Conservation (phyloP, 2,797 vertebrate genomes). For the Thaleichthys pacificus region DNA sequence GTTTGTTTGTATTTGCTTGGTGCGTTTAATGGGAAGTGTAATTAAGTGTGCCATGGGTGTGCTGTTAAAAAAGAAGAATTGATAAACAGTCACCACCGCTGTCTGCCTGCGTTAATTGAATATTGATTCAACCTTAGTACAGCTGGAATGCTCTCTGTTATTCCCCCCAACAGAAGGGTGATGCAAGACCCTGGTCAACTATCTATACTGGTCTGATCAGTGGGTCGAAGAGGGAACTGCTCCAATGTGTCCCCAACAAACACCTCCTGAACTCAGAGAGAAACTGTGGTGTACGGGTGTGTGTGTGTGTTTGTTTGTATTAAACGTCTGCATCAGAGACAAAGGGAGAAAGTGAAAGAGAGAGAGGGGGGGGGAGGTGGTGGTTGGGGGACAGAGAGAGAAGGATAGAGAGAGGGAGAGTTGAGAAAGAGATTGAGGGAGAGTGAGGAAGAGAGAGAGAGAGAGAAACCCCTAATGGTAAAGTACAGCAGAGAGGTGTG, state of each 20-base stretch:
- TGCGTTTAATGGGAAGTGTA: slow-evolving; percentile 67
- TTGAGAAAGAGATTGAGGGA: too few relatives aligned
- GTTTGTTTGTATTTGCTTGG: slow-evolving; percentile 56
- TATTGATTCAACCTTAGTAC: slow-evolving; percentile 69
- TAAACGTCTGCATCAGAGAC: slow-evolving; percentile 7
- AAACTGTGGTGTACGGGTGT: background rate
- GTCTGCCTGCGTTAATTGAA: slow-evolving; percentile 73
- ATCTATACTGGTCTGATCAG: slow-evolving; percentile 59
- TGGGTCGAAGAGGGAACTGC: slow-evolving; percentile 11
- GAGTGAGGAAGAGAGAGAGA: slow-evolving; percentile 3
- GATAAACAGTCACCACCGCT: slow-evolving; percentile 68
- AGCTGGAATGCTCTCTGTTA: slow-evolving; percentile 56
- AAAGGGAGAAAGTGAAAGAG: background rate
- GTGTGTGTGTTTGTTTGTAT: slow-evolving; percentile 8
- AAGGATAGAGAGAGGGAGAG: background rate
- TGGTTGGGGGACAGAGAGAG: too few relatives aligned
- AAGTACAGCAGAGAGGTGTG: too few relatives aligned
- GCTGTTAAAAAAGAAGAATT: slow-evolving; percentile 72
- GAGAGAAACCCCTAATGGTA: too few relatives aligned
- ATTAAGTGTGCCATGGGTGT: slow-evolving; percentile 64
- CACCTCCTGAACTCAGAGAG: slow-evolving; percentile 17
- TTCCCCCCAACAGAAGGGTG: slow-evolving; percentile 47
- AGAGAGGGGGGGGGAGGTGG: too few relatives aligned
- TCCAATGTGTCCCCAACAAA: slow-evolving; percentile 28
- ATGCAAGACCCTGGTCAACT: slow-evolving; percentile 51